Evolutionary conservation across 2,113 vertebrate genomes (phyloP).

Genomic region (Stegostoma tigrinum): DNA sequence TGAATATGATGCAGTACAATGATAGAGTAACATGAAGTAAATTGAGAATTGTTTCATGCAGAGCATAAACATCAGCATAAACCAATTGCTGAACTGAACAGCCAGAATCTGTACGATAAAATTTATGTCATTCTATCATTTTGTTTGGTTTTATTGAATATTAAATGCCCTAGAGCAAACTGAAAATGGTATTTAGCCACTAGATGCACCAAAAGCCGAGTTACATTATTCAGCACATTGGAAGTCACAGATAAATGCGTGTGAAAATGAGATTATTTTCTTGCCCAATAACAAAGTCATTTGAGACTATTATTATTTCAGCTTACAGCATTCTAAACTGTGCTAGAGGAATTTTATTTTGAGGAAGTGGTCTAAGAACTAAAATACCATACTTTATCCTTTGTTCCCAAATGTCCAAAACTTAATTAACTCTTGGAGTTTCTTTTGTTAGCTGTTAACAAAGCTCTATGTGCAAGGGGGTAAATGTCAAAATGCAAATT

Average conservation of each 20-base stretch:
- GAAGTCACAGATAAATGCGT: neutral
- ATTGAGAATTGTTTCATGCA: neutral
- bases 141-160: neutral
- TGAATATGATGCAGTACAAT: neutral
- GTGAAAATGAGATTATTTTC: accelerated
- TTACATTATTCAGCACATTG: neutral
- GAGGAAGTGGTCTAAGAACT: constrained; percentile 41
- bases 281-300: accelerated
- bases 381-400: constrained; percentile 39
- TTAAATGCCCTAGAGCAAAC: neutral
- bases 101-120: neutral
- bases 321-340: constrained; percentile 27
- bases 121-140: neutral
- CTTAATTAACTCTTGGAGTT: neutral
- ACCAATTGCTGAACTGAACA: neutral
- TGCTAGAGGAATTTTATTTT: accelerated
- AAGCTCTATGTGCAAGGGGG: neutral
- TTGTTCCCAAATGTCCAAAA: constrained; percentile 5
- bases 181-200: neutral
- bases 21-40: neutral
- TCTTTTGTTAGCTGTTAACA: neutral
- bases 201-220: too few relatives aligned
- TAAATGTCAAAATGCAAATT: neutral
- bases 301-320: neutral
- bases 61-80: neutral